Evolutionary conservation across 2,113 vertebrate genomes (phyloP), one percentile per base, ranked within the genome.

Genomic region (Callithrix jacchus): DNA sequence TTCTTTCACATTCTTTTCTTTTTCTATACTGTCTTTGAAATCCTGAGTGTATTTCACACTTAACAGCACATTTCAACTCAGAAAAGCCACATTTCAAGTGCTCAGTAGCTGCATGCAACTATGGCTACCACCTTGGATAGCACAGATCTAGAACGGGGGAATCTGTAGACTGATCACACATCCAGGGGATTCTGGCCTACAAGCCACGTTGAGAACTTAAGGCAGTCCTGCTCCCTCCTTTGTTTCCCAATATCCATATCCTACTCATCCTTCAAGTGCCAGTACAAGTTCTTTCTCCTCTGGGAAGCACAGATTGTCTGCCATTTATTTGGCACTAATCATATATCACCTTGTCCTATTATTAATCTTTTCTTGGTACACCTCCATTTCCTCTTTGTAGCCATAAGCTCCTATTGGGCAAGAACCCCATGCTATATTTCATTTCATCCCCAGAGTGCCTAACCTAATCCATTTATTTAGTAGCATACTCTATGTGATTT

Each of bases 91-190:
- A 0, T 18, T 18, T 30, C 45, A 35, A 0, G 4, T 14, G 21
- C 14, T 7, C 27, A 17, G 2, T 1, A 20, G 73, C 88, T 21
- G 18, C 56, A 1, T 2, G 10, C 8, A 5, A n/a, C 42, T 37
- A 6, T 16, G 23, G 79, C 52, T 25, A 3, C 17, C 0, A 0
- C 18, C 0, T 6, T 7, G 40, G 58, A 56, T 3, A 25, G 54
- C 71, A 54, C 21, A 18, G 71, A 8, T 21, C 35, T 23, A 18
- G 40, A 89, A 6, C 11, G 30, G 42, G 47, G 9, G 47, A 32
- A 6, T 21, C 82, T 54, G 35, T 30, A 5, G 25, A 47, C 27
- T 14, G 25, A 56, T 2, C 4, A 20, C 18, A 21, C 37, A 2
- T 21, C 27, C n/a, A 18, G 2, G 61, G 49, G 64, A 40, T 20